Base-by-base conservation (phyloP, 1,140 invertebrate genomes). In the Zaprionus taronus region DNA sequence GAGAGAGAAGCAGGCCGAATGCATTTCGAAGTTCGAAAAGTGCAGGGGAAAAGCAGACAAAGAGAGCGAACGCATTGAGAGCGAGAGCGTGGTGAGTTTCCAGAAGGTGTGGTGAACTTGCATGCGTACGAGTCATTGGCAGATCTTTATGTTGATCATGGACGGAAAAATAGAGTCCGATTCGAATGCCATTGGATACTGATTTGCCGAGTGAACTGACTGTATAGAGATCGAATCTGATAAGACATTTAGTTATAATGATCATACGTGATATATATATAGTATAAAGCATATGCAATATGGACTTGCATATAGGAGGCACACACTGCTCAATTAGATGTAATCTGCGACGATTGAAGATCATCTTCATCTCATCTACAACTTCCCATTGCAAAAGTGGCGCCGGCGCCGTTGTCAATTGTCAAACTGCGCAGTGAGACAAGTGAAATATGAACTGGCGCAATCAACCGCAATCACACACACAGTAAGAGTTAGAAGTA, bases 391-490 rank as follows among this genome's bases (percentile, higher is more conserved):
- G 4, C 38, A 15, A 6, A 57, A 71, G 26, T 75, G 41, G 77
- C 84, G 84, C 81, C 74, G 81, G 84, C 83, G 84, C 77, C 83
- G 64, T 62, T 79, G 60, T 66, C 72, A 77, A 74, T 80, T 81
- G 72, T 51, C 28, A 22, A 11, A 61, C 24, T 47, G 75, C 22
- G 12, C 56, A 47, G n/a, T n/a, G 41, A 51, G 57, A 71, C 76
- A 69, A 66, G 55, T 77, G 65, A 84, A 75, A 89, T 75, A 78
- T 81, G 65, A 81, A 77, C 79, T 53, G 31, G 20, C 49, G 69
- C 82, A 90, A 90, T 90, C 85, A 90, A 90, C 76, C 70, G 65
- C 72, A 85, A 90, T 80, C 77, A 80, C 72, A 47, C 72, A 47
- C 31, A 82, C 76, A 55, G 31, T 62, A 63, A 57, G 73, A 76